phyloP scores from a whole-genome alignment of 2,888 invertebrate species.

The Amblyjoppa proteus region DNA sequence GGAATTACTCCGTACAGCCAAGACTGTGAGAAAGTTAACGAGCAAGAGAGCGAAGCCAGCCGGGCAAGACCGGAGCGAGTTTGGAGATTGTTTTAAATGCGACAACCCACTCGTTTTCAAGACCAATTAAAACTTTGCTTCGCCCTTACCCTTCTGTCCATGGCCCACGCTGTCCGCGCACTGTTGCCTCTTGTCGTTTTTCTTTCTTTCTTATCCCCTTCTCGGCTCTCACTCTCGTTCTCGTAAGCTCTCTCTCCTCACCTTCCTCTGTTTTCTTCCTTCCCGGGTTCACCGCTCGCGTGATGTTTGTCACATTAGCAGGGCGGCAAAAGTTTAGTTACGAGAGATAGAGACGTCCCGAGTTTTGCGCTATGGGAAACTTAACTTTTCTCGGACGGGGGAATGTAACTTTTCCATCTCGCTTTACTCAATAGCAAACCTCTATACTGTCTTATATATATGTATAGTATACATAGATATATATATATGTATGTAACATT shows the following conservation, averaged over 20 bases:
- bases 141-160: constrained; percentile 47
- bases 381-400: constrained; percentile 61
- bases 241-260: constrained; percentile 40
- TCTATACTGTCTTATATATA: constrained; percentile 21
- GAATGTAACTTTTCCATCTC: constrained; percentile 69
- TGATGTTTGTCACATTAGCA: constrained; percentile 78
- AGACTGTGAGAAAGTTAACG: constrained; percentile 32
- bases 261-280: constrained; percentile 47
- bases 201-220: constrained; percentile 42
- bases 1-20: constrained; percentile 8
- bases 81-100: constrained; percentile 81
- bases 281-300: constrained; percentile 57
- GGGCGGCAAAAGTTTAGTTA: constrained; percentile 72
- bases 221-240: constrained; percentile 64
- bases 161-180: constrained; percentile 44
- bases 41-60: constrained; percentile 62
- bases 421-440: constrained; percentile 53
- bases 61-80: constrained; percentile 67
- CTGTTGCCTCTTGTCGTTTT: constrained; percentile 44
- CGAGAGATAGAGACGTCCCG: constrained; percentile 71
- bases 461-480: too few relatives aligned
- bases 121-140: constrained; percentile 81
- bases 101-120: constrained; percentile 80
- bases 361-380: constrained; percentile 22
- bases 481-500: constrained; percentile 2